Conservation (phyloP, 2,888 invertebrate species). For the Rotaria magnacalcarata region DNA sequence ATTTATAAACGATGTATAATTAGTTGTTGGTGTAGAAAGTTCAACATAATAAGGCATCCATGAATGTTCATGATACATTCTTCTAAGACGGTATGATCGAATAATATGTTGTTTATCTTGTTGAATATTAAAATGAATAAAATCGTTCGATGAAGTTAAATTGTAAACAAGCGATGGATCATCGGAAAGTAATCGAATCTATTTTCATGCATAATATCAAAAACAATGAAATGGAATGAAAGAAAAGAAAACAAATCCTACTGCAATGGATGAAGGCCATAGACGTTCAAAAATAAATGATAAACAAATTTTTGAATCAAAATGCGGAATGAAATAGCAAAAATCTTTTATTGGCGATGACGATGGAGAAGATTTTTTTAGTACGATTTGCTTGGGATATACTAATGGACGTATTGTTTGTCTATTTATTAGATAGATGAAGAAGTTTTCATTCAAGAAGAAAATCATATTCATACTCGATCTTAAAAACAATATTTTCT, state of each 20-base stretch:
- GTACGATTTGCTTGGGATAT: background rate
- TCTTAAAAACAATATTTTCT: background rate
- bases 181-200: background rate
- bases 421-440: background rate
- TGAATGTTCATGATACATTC: background rate
- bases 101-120: background rate
- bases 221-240: too few species aligned
- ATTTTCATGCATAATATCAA: background rate
- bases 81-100: background rate
- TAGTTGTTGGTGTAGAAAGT: background rate
- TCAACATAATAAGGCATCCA: background rate
- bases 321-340: background rate
- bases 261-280: background rate
- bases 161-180: constrained; percentile 2
- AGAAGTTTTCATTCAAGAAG: background rate
- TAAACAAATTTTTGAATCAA: constrained; percentile 4
- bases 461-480: background rate
- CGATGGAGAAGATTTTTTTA: background rate
- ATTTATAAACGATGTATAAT: background rate
- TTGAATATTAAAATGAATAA: background rate
- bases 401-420: background rate
- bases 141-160: background rate
- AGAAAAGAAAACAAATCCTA: background rate
- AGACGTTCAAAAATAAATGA: background rate
- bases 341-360: background rate